A percentile compares a stretch with the other conserved stretches of the same genome.
Conservation (phyloP, 2,888 invertebrate species). For the Rotaria magnacalcarata region DNA sequence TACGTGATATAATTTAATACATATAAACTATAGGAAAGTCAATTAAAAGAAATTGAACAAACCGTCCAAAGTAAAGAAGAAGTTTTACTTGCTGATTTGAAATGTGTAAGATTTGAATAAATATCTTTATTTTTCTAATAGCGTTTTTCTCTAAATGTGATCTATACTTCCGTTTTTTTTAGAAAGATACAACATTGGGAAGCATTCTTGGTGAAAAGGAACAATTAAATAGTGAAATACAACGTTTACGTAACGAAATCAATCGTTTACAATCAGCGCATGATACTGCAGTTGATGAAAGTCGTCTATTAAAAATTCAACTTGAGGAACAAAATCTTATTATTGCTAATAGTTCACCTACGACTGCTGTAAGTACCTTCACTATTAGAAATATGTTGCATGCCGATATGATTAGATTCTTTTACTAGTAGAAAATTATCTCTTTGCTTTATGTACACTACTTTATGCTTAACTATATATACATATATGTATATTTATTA, state of each 20-base stretch:
- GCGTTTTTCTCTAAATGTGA: no score
- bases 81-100: background rate
- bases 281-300: background rate
- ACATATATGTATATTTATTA: background rate
- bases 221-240: background rate
- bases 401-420: background rate
- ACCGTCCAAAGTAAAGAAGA: conserved; percentile 30
- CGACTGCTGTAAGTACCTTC: background rate
- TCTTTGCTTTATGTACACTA: background rate
- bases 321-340: background rate
- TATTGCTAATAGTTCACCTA: background rate
- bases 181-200: background rate
- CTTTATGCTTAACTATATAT: background rate
- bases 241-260: background rate
- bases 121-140: no score
- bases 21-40: background rate
- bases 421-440: background rate
- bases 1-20: background rate
- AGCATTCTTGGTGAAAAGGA: background rate
- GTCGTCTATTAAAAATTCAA: background rate
- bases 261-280: background rate
- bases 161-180: background rate
- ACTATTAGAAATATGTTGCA: background rate
- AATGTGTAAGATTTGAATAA: background rate
- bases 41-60: conserved; percentile 29